phyloP scores from a whole-genome alignment of 2,113 vertebrate genomes.

The Pipa parva region DNA sequence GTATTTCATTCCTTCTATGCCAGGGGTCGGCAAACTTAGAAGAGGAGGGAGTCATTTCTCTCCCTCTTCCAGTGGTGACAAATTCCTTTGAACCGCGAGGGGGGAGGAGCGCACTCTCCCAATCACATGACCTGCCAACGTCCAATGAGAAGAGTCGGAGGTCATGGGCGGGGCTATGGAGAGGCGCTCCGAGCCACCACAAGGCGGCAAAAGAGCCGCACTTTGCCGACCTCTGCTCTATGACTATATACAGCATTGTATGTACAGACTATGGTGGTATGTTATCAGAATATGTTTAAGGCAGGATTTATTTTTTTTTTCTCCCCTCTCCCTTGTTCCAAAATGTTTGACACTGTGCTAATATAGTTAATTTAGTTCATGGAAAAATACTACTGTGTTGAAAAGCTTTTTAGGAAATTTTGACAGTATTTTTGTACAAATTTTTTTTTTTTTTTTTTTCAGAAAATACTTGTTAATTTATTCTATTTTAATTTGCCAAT shows the following conservation, averaged over 20 bases:
- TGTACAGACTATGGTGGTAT: conserved; percentile 77
- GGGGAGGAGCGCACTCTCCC: too few relatives aligned
- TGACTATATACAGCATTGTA: conserved; percentile 53
- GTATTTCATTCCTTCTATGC: conserved; percentile 51
- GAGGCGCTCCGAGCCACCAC: too few relatives aligned
- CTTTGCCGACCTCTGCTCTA: conserved; percentile 26
- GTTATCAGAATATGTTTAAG: conserved; percentile 67
- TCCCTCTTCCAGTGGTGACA: too few relatives aligned
- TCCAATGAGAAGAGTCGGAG: too few relatives aligned
- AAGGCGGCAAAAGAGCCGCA: too few relatives aligned
- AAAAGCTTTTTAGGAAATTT: conserved; percentile 90
- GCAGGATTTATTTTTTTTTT: conserved; percentile 63
- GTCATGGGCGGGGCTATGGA: too few relatives aligned
- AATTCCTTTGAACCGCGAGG: too few relatives aligned
- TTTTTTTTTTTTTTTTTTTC: conserved; percentile 78
- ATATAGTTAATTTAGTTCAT: conserved; percentile 83
- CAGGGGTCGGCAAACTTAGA: too few relatives aligned
- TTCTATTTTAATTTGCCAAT: conserved; percentile 93
- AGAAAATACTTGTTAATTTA: conserved; percentile 89
- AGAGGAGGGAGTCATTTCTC: too few relatives aligned
- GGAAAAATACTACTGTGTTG: conserved; percentile 85
- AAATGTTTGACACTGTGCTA: conserved; percentile 83
- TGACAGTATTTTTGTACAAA: conserved; percentile 92
- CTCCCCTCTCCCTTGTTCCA: conserved; percentile 61
- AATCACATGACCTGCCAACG: too few relatives aligned